A percentile compares a stretch with the other conserved stretches of the same genome.
Evolutionary conservation across 2,797 vertebrate genomes (phyloP).

Genomic region (Chrysolophus pictus): DNA sequence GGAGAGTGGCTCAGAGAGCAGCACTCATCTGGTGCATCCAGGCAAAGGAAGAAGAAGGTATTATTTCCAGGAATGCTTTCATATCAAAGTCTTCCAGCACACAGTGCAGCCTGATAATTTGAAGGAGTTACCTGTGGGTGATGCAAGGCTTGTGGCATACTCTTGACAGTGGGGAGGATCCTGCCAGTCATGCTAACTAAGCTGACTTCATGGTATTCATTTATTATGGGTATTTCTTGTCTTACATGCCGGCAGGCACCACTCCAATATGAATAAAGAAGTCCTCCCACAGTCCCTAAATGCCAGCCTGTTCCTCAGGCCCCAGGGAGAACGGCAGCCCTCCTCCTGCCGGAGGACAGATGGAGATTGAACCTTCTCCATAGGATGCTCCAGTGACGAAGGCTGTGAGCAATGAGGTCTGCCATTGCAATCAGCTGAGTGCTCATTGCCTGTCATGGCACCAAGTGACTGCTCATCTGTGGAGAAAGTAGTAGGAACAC

Average conservation of each 20-base stretch:
- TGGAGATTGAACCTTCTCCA: background rate
- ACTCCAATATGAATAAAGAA: background rate
- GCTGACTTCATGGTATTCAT: background rate
- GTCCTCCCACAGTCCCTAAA: background rate
- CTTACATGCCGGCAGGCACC: background rate
- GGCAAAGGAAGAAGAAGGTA: background rate
- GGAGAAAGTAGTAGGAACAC: background rate
- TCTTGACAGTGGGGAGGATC: background rate
- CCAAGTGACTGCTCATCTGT: background rate
- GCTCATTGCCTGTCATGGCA: accelerated
- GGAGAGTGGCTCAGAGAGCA: background rate
- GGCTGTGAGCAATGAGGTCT: accelerated
- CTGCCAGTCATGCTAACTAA: background rate
- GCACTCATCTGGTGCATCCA: accelerated
- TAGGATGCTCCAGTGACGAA: accelerated
- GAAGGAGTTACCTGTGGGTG: background rate
- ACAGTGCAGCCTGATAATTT: background rate
- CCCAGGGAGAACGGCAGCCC: background rate
- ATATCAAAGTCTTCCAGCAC: background rate
- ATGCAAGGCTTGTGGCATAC: background rate
- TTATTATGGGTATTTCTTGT: background rate
- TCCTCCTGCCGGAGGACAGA: background rate
- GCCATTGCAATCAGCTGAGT: too few species aligned
- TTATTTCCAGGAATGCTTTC: background rate
- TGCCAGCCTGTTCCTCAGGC: background rate